A percentile compares a stretch with the other conserved stretches of the same genome.
phyloP scores from a whole-genome alignment of 2,888 invertebrate species.

The Lathronympha strigana region DNA sequence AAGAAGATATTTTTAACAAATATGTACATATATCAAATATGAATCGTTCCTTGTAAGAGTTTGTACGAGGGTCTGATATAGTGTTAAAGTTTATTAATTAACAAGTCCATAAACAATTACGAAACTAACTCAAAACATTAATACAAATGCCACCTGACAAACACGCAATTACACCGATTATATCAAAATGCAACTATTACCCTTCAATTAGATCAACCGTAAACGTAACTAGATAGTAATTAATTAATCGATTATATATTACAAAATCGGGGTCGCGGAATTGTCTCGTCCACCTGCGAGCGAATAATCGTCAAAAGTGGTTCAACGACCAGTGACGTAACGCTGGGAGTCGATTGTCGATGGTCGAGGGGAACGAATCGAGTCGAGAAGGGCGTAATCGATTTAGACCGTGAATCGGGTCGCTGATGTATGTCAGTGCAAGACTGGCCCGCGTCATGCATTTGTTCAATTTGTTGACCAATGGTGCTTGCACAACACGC shows the following conservation, averaged over 20 bases:
- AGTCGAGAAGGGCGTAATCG: conserved; percentile 48
- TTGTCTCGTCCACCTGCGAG: conserved; percentile 48
- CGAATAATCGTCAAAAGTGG: conserved; percentile 50
- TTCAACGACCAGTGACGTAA: conserved; percentile 58
- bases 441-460: conserved; percentile 21
- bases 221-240: conserved; percentile 37
- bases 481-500: conserved; percentile 4
- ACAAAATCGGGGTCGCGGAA: conserved; percentile 53
- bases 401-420: conserved; percentile 48
- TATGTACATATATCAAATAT: too few species aligned
- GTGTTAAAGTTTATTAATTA: background rate
- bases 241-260: conserved; percentile 56
- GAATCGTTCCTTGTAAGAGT: too few species aligned
- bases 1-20: too few species aligned
- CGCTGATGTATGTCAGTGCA: conserved; percentile 46
- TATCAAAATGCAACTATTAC: conserved; percentile 17
- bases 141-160: conserved; percentile 23
- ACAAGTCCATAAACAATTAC: conserved; percentile 9
- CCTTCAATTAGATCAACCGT: conserved; percentile 32
- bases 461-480: conserved; percentile 28
- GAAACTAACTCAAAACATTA: conserved; percentile 6
- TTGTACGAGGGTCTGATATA: too few species aligned
- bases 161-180: conserved; percentile 27
- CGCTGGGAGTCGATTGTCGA: conserved; percentile 53
- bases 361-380: conserved; percentile 57